A percentile compares a stretch with the other conserved stretches of the same genome.
Evolutionary conservation across 2,888 invertebrate species (phyloP).

Genomic region (Microdon myrmicae): DNA sequence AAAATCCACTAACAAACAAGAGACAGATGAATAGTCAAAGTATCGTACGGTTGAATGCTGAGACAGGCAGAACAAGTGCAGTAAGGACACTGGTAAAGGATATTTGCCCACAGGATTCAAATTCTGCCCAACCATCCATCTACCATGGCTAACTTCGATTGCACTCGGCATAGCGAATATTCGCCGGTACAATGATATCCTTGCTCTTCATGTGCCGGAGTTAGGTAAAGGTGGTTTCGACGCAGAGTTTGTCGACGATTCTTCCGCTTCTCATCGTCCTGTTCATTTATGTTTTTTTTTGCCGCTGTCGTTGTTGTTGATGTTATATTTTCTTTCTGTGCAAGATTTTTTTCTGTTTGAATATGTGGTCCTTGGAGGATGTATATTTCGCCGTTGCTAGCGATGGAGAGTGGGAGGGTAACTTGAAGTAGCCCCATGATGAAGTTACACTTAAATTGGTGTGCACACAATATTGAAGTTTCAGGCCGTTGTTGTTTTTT

Average conservation of each 20-base stretch:
- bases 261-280: conserved; percentile 19
- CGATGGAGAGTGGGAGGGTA: too few species aligned
- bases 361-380: conserved; percentile 15
- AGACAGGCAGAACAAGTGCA: conserved; percentile 2
- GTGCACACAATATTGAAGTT: too few species aligned
- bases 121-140: conserved; percentile 46
- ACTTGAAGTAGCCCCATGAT: conserved; percentile 43
- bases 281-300: too few species aligned
- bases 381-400: too few species aligned
- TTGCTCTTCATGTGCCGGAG: conserved; percentile 16
- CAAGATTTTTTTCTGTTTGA: conserved; percentile 31
- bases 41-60: conserved; percentile 24
- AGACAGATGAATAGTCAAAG: conserved; percentile 52
- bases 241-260: conserved; percentile 26
- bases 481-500: too few species aligned
- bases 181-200: conserved; percentile 24
- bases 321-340: conserved; percentile 40
- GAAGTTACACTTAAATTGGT: conserved; percentile 48
- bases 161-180: conserved; percentile 28
- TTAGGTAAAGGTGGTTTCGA: conserved; percentile 34
- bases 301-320: conserved; percentile 15
- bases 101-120: conserved; percentile 36
- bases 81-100: conserved; percentile 8
- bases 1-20: conserved; percentile 46
- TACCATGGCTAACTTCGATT: conserved; percentile 48